Evolutionary conservation across 2,113 vertebrate species (phyloP).

Genomic region (Dicrurus megarhynchus): DNA sequence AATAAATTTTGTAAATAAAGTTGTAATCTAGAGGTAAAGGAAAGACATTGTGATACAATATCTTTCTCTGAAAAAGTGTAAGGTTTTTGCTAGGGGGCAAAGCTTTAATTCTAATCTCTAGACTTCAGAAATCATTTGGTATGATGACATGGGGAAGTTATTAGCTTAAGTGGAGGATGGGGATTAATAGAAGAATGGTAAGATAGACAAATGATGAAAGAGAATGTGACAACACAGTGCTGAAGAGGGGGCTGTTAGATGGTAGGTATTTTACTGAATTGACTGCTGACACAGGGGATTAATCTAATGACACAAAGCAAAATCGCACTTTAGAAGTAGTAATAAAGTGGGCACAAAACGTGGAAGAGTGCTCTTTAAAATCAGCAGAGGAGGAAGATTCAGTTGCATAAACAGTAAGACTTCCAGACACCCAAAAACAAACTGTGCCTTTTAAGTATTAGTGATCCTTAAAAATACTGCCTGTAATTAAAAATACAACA

Average conservation of each 20-base stretch:
- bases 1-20: not conserved
- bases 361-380: not conserved
- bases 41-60: not conserved
- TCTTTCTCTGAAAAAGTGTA: not conserved
- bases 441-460: not conserved
- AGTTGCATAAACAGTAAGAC: not conserved
- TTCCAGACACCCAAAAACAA: not conserved
- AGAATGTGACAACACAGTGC: not conserved
- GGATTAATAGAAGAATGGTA: not conserved
- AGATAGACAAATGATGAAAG: not conserved
- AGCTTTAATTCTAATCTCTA: not conserved
- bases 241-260: not conserved
- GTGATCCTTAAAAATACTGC: not conserved
- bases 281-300: not conserved
- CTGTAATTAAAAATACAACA: not conserved
- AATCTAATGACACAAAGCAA: not conserved
- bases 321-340: not conserved
- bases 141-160: not conserved
- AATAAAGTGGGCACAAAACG: not conserved
- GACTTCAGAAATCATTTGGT: not conserved
- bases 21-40: not conserved
- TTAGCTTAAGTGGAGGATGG: not conserved
- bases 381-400: not conserved
- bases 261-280: not conserved
- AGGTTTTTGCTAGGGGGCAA: not conserved